Conservation (phyloP, 2,113 vertebrate species). For the Cinclus cinclus region DNA sequence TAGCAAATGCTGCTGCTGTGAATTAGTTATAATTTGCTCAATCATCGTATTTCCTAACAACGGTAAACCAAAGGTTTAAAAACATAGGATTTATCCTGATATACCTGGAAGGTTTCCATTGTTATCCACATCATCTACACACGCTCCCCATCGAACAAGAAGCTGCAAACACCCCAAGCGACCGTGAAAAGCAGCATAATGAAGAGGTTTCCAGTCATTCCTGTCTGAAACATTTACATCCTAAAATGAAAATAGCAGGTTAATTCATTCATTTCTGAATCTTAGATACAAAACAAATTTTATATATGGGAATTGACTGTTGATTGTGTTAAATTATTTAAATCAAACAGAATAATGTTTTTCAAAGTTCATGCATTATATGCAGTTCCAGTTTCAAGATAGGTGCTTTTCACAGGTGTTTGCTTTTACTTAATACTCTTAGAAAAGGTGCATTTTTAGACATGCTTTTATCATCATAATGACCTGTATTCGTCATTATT, state of each 20-base stretch:
- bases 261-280: slow-evolving; percentile 10
- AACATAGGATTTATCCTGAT: not conserved
- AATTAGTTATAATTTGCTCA: not conserved
- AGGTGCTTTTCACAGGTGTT: not conserved
- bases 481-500: not conserved
- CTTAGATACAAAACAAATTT: not conserved
- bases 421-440: not conserved
- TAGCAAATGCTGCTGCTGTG: not conserved
- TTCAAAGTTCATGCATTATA: not conserved
- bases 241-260: slow-evolving; percentile 62
- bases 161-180: slow-evolving; percentile 82
- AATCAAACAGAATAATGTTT: not conserved
- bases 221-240: slow-evolving; percentile 71
- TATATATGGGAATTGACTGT: not conserved
- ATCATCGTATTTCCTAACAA: not conserved
- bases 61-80: not conserved
- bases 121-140: slow-evolving; percentile 73
- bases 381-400: not conserved
- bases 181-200: slow-evolving; percentile 83
- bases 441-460: not conserved
- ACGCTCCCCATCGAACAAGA: slow-evolving; percentile 77
- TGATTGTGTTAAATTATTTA: not conserved
- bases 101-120: slow-evolving; percentile 83
- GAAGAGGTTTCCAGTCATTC: slow-evolving; percentile 77
- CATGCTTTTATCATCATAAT: not conserved